phyloP scores from a whole-genome alignment of 1,140 invertebrate genomes.

The Drosophila melanica region DNA sequence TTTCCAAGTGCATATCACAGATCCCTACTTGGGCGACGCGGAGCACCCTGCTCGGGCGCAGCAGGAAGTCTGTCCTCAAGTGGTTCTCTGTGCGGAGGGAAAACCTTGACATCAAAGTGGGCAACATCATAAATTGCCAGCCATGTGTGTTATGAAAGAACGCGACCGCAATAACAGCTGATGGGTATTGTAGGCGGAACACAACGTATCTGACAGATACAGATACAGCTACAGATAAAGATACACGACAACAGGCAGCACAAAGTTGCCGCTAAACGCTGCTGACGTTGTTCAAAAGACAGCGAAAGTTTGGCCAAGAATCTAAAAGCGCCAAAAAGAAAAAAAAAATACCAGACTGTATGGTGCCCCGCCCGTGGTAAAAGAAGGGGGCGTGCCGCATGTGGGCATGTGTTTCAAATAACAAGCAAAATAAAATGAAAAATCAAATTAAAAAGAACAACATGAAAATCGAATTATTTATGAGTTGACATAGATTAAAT shows the following conservation, averaged over 20 bases:
- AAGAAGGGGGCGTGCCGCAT: slow-evolving; percentile 4
- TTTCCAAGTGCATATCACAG: neutral
- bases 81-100: slow-evolving; percentile 7
- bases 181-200: slow-evolving; percentile 50
- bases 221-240: slow-evolving; percentile 49
- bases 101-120: slow-evolving; percentile 79
- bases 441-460: slow-evolving; percentile 27
- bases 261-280: slow-evolving; percentile 53
- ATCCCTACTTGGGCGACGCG: neutral
- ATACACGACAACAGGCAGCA: slow-evolving; percentile 25
- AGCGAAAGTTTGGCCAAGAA: slow-evolving; percentile 57
- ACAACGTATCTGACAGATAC: slow-evolving; percentile 61
- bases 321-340: neutral
- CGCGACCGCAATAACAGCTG: slow-evolving; percentile 52
- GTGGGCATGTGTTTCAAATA: neutral
- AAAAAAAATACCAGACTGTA: slow-evolving; percentile 5
- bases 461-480: no score
- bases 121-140: slow-evolving; percentile 59
- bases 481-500: neutral
- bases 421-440: slow-evolving; percentile 9
- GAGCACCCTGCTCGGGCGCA: slow-evolving; percentile 5
- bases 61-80: slow-evolving; percentile 60
- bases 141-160: slow-evolving; percentile 26
- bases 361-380: slow-evolving; percentile 5
- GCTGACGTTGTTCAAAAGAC: slow-evolving; percentile 12